Base-by-base conservation (phyloP, 2,888 invertebrate species). In the Netelia inedita region DNA sequence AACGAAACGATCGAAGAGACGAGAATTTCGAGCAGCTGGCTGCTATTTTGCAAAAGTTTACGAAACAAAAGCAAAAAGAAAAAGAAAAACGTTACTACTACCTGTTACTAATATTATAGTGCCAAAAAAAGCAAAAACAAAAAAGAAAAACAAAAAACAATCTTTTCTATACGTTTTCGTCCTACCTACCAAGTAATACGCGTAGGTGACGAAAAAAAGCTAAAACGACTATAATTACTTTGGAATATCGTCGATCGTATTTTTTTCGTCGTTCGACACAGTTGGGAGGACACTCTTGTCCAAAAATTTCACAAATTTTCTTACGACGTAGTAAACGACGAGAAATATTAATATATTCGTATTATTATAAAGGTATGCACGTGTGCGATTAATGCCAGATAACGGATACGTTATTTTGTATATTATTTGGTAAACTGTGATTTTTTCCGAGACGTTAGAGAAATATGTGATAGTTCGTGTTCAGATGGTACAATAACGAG, bases 21-120 rank as follows among this genome's bases (percentile, higher is more conserved):
- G 71, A 57, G 85, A 71, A 85, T 85, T 82, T 85, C 72, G 76
- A 90, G 88, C 91, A 90, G 89, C 90, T 87, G 91, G 88, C 91
- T 91, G 91, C 85, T 88, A 79, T 57, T 55, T 82, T 83, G 87
- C 81, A 79, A 76, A 80, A 86, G 83, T 73, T 84, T 85, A 53
- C 35, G 35, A 35, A 6, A 35, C 35, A 6, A 35, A 35, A n/a
- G n/a, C n/a, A 86, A 87, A 65, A 65, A 41, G 73, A 16, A 73
- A 68, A 66, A 72, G 50, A n/a, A 41, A 69, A 21, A 53, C 65
- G 50, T 63, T 65, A 69, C 55, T 65, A 76, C 46, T 65, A 71
- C 72, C 59, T 65, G 41, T 69, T 74, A 73, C 61, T 74, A 73
- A 19, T n/a, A 14, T 50, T 78, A 82, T 85, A 86, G 85, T 84